Conservation (phyloP, 2,888 invertebrate species). For the Apotomis turbidana region DNA sequence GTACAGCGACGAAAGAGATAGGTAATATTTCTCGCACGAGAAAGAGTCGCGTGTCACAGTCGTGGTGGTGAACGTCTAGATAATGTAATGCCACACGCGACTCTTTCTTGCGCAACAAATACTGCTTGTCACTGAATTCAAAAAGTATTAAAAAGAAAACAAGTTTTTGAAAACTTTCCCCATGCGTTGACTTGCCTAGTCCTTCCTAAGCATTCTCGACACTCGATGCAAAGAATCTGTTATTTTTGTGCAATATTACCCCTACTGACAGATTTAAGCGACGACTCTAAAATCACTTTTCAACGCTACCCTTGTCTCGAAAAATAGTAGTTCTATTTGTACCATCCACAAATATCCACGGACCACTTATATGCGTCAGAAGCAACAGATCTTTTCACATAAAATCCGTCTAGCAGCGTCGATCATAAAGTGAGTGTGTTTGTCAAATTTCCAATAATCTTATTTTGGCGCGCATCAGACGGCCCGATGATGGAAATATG, state of each 20-base stretch:
- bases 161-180: too few relatives aligned
- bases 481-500: constrained; percentile 78
- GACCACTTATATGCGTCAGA: constrained; percentile 77
- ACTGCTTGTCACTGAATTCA: too few relatives aligned
- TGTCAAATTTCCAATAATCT: constrained; percentile 82
- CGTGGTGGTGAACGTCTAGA: too few relatives aligned
- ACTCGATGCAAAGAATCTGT: constrained; percentile 22
- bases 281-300: constrained; percentile 28
- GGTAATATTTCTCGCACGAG: too few relatives aligned
- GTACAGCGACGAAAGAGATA: too few relatives aligned
- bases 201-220: neutral
- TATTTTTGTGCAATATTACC: constrained; percentile 30
- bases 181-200: too few relatives aligned
- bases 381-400: constrained; percentile 61
- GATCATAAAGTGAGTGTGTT: constrained; percentile 74
- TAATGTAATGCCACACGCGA: too few relatives aligned
- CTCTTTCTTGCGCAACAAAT: too few relatives aligned
- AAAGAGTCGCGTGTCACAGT: too few relatives aligned
- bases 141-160: too few relatives aligned
- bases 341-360: constrained; percentile 61
- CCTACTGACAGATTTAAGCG: constrained; percentile 29
- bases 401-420: constrained; percentile 62
- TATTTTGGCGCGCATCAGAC: constrained; percentile 83
- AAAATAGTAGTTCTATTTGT: constrained; percentile 39
- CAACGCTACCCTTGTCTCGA: constrained; percentile 35